Evolutionary conservation across 2,113 vertebrate species (phyloP).

Genomic region (Pardalotus punctatus): DNA sequence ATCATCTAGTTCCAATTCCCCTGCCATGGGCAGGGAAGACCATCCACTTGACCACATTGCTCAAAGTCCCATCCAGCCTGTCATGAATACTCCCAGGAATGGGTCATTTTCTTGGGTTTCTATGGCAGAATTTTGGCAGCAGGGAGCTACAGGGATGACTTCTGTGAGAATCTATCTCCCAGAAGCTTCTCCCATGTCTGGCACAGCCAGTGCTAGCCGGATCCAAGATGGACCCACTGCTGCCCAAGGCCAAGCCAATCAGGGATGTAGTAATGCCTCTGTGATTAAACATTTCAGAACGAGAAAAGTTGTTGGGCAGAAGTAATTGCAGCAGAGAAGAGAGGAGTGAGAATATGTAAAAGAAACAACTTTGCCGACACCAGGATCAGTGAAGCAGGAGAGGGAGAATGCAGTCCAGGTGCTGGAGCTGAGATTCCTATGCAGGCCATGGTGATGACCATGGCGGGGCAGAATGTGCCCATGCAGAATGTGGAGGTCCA

Average conservation of each 20-base stretch:
- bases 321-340: neutral
- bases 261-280: neutral
- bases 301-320: neutral
- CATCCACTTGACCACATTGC: neutral
- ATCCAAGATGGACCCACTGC: neutral
- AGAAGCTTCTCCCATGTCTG: neutral
- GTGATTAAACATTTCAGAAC: neutral
- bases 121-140: neutral
- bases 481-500: neutral
- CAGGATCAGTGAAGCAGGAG: neutral
- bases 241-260: neutral
- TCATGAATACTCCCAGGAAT: neutral
- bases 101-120: neutral
- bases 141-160: neutral
- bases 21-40: neutral
- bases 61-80: neutral
- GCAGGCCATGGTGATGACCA: neutral
- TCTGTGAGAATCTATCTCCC: neutral
- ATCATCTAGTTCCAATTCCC: neutral
- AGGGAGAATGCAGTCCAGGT: fast-evolving
- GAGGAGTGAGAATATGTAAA: neutral
- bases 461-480: neutral
- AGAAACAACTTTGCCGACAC: neutral
- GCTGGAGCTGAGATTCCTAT: neutral
- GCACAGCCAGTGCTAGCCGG: fast-evolving